Base-by-base conservation (phyloP, 2,797 vertebrate genomes). In the Bovichtus variegatus region DNA sequence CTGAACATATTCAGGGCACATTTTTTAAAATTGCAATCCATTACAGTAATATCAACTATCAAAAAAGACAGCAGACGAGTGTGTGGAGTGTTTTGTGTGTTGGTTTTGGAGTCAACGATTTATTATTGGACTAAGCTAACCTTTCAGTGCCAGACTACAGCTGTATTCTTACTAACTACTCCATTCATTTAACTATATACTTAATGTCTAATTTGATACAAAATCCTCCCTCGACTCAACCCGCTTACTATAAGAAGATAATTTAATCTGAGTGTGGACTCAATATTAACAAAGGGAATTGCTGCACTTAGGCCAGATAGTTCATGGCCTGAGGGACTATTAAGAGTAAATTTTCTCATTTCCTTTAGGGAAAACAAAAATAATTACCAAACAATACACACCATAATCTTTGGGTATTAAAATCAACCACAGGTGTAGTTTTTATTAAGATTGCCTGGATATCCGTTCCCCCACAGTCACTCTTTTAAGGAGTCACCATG, bases 61-160 rank as follows among this genome's bases (percentile, higher is more conserved):
- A 83, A 80, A 91, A 92, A 91, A 90, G 89, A 92, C 90, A 90
- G 78, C 67, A 83, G 75, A 87, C n/a, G n/a, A n/a, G n/a, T n/a
- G n/a, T n/a, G n/a, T n/a, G n/a, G n/a, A n/a, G n/a, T n/a, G n/a
- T n/a, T n/a, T n/a, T n/a, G n/a, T n/a, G n/a, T n/a, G n/a, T n/a
- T n/a, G n/a, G 6, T 69, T 21, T 53, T 25, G 5, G 5, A n/a
- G 8, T 63, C 13, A 62, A 9, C 12, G 64, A 53, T 46, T 29
- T 13, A 18, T 11, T 27, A 44, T 36, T 50, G 2, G n/a, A 51
- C 44, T 18, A n/a, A 2, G 6, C 15, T 10, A 40, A 27, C 43
- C 16, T 50, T 36, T 54, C 1, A 36, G 3, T 13, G 40, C 3
- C 5, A 74, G 43, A 46, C 25, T 18, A 19, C 59, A 61, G 59